Conservation (phyloP, 2,888 invertebrate species). For the Apamea sordens region DNA sequence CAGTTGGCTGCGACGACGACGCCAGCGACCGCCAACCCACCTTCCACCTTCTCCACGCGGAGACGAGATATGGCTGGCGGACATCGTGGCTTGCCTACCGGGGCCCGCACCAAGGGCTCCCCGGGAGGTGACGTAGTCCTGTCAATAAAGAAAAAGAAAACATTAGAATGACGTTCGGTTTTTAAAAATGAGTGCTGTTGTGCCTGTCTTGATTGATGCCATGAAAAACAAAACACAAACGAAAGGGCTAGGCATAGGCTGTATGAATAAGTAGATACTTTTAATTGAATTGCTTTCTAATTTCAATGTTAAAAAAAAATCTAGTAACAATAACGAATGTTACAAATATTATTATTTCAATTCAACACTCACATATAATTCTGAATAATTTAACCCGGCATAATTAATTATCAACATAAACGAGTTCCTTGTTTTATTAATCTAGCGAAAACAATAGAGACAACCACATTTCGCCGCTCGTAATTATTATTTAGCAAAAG, state of each 20-base stretch:
- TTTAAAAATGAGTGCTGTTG: slow-evolving; percentile 28
- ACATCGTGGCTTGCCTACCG: slow-evolving; percentile 89
- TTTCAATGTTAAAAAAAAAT: neutral
- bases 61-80: slow-evolving; percentile 93
- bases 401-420: slow-evolving; percentile 16
- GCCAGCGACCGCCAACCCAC: slow-evolving; percentile 94
- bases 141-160: slow-evolving; percentile 62
- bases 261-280: neutral
- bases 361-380: slow-evolving; percentile 26
- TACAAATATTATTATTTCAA: slow-evolving; percentile 20
- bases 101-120: slow-evolving; percentile 91
- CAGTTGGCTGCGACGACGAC: slow-evolving; percentile 94
- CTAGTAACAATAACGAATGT: neutral
- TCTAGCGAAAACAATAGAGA: slow-evolving; percentile 36
- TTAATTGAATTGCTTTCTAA: neutral
- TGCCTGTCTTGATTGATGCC: neutral
- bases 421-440: slow-evolving; percentile 17
- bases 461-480: slow-evolving; percentile 32
- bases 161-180: slow-evolving; percentile 14
- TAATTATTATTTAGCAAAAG: slow-evolving; percentile 60
- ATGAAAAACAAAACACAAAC: slow-evolving; percentile 8
- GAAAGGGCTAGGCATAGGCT: too few relatives aligned
- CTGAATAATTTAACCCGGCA: slow-evolving; percentile 2
- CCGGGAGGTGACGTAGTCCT: slow-evolving; percentile 89
- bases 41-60: slow-evolving; percentile 94